phyloP scores from a whole-genome alignment of 92 coral and sea anemone species.

The Palythoa grandis region DNA sequence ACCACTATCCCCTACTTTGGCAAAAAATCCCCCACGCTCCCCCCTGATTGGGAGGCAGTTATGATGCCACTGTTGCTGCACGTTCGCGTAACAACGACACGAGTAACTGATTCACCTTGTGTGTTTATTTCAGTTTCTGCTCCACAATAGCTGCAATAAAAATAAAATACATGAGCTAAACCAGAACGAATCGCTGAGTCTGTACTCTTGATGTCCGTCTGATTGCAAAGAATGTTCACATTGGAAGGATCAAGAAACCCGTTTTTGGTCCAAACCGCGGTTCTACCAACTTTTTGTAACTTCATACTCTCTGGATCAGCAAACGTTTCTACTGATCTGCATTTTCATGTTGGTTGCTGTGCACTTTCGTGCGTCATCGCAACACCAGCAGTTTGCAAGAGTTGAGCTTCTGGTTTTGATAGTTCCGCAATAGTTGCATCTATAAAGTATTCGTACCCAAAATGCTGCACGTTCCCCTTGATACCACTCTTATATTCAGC shows the following conservation, averaged over 20 bases:
- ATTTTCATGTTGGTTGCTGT: no score
- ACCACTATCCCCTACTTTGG: slow-evolving; percentile 16
- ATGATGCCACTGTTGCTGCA: neutral
- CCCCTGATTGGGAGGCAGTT: neutral
- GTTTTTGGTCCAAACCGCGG: neutral
- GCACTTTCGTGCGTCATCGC: neutral
- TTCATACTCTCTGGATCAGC: neutral
- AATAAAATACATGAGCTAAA: no score
- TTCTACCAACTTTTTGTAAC: neutral
- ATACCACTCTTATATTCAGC: neutral
- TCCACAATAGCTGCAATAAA: neutral
- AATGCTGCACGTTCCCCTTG: neutral
- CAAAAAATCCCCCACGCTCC: neutral
- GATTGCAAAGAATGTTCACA: no score
- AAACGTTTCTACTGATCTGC: no score
- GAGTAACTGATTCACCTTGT: neutral
- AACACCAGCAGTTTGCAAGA: neutral
- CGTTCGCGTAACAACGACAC: neutral
- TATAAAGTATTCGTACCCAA: neutral
- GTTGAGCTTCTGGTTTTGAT: neutral
- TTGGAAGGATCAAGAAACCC: neutral
- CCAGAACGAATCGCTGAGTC: neutral
- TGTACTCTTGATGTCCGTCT: no score
- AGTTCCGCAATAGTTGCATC: slow-evolving; percentile 7
- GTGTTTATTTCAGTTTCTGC: neutral